A percentile compares a stretch with the other conserved stretches of the same genome.
Conservation (phyloP, 2,113 vertebrate genomes). For the Desmodus rotundus region DNA sequence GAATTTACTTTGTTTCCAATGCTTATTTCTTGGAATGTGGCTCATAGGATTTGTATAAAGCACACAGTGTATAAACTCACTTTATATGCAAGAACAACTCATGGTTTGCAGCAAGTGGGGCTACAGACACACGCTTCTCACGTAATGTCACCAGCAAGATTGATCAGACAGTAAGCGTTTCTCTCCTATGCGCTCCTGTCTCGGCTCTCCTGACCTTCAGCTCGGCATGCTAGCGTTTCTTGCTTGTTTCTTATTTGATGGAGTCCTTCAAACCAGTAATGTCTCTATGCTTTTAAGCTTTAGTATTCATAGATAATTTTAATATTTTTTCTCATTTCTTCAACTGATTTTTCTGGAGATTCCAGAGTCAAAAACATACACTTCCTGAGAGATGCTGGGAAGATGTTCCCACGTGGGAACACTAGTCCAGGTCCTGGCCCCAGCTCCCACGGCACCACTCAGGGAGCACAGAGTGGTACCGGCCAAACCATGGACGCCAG, state of each 20-base stretch:
- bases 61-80: not conserved
- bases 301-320: not conserved
- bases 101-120: not conserved
- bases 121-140: not conserved
- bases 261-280: not conserved
- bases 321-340: not conserved
- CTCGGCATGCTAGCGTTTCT: not conserved
- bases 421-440: not conserved
- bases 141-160: not conserved
- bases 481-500: not conserved
- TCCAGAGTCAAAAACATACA: not conserved
- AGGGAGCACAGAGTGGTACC: not conserved
- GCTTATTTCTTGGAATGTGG: not conserved
- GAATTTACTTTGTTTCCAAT: slow-evolving; percentile 36
- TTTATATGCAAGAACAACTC: not conserved
- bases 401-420: not conserved
- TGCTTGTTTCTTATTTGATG: not conserved
- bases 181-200: rapidly evolving
- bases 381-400: not conserved
- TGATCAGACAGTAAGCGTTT: rapidly evolving
- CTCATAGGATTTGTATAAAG: not conserved
- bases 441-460: not conserved
- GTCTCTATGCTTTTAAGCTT: not conserved
- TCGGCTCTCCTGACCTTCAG: not conserved
- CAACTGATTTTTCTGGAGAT: not conserved